These are phyloP conservation scores for Pristiophorus japonicus DNA, from an alignment of 2,113 vertebrate genomes.

Conservation along the genomic window DNA sequence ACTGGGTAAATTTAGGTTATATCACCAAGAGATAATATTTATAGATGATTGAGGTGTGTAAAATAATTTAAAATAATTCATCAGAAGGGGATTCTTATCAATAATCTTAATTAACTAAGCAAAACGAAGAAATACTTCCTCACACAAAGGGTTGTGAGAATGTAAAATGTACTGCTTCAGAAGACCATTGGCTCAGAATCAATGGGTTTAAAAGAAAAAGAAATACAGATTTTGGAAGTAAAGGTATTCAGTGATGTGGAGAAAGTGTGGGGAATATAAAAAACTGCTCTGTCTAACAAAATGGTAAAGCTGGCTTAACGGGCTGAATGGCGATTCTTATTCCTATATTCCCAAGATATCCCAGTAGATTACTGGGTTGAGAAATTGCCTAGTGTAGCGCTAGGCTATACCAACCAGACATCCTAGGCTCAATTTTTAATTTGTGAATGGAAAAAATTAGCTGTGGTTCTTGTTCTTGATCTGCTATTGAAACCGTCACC, in stretches of 20 bases:
- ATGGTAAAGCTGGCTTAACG: background rate
- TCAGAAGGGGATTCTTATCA: background rate
- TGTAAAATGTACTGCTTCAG: background rate
- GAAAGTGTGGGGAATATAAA: background rate
- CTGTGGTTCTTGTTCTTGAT: background rate
- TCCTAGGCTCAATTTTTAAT: background rate
- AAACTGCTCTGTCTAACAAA: background rate
- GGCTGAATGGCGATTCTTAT: background rate
- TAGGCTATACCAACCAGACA: background rate
- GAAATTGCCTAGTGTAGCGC: background rate
- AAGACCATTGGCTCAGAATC: background rate
- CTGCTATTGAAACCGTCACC: no score
- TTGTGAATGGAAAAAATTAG: background rate
- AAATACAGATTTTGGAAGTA: background rate
- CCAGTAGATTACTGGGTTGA: background rate
- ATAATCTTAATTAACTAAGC: background rate
- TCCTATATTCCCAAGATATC: background rate
- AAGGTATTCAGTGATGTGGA: background rate
- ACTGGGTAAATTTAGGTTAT: background rate
- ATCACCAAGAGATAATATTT: background rate
- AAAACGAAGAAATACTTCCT: background rate
- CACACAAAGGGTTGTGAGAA: background rate
- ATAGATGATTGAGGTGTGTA: background rate
- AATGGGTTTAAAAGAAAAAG: background rate
- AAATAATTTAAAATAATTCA: conserved; percentile 11